Base-by-base conservation (phyloP, 2,797 vertebrate species). In the Acanthopagrus latus region DNA sequence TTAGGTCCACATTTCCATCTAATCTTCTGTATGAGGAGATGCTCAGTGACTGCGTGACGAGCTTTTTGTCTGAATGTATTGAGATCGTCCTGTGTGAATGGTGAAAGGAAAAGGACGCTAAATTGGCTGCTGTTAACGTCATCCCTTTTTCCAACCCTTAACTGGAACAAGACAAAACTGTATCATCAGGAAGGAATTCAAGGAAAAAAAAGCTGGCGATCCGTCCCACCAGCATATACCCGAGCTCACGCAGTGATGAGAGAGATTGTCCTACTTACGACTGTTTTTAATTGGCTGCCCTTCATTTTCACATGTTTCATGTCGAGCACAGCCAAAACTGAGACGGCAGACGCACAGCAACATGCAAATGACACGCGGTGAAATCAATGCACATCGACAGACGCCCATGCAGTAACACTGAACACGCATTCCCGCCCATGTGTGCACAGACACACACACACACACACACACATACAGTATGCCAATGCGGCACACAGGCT, bases 341-440 rank as follows among this genome's bases (percentile, higher is more conserved):
- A 57, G 41, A 52, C 55, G 13, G 52, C 74, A 71, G 55, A 77
- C 62, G 64, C 44, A 71, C 62, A 62, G 55, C 66, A 57, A 80
- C 80, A 88, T 81, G 83, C 69, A 86, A 88, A 89, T 70, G 68
- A 48, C 38, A 74, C 20, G 59, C 12, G 3, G 58, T 44, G 63
- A 64, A 80, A 90, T 90, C 78, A 25, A 84, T 88, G 80, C 29
- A 33, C 84, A 85, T 74, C 0, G 50, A 87, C 71, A 59, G 69
- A 68, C 21, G 7, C 65, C 64, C 76, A 46, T 52, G 71, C 60
- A 56, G 38, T 66, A 65, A 71, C 62, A 57, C 29, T 57, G 27
- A 64, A 69, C 82, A 69, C 9, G 46, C 79, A 81, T 27, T 78
- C 29, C 21, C 10, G 14, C 27, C 17, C 54, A 52, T 50, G 60